Base-by-base conservation (phyloP, 1,140 invertebrate genomes). In the Hyposmocoma kahamanoa region DNA sequence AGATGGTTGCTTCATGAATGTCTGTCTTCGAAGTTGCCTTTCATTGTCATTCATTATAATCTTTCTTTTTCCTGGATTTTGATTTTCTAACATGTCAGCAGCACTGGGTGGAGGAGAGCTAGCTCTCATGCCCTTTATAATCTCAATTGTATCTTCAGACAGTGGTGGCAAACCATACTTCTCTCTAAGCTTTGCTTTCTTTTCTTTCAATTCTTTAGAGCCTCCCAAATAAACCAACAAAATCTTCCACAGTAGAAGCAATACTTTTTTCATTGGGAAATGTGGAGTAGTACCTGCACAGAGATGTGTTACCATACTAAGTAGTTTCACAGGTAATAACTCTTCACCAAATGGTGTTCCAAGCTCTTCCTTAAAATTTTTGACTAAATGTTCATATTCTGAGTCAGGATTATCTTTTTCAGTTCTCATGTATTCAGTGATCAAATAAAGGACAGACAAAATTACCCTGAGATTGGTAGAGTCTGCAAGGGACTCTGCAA, bases 231-330 rank as follows among this genome's bases (percentile, higher is more conserved):
- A 94, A 1, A 97, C 89, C 42, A 99, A 85, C 36, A 98, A 91
- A 2, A 97, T 90, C 88, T 99, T 99, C 98, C 98, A 99, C 10
- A 99, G 75, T 1, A 99, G 82, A n/a, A 99, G 84, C 20, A 99
- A 86, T 44, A 99, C 95, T 88, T 99, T 99, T 79, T 98, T 98
- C 91, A 99, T 98, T 11, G 97, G 97, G 88, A 98, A 98, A 87
- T 98, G 96, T 36, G 97, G 95, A 9, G 96, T 94, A 30, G 93
- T 92, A 0, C 97, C 97, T 69, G 95, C 96, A 85, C 97, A 99
- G 74, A 98, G 97, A 59, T 92, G 90, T 15, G 96, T 97, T 5
- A 98, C 95, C 97, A 99, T 97, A 55, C 93, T 92, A 38, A 99
- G 89, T 47, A 99, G 87, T 69, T 97, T 96, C 2, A 98, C 91